A percentile compares a stretch with the other conserved stretches of the same genome.
phyloP scores from a whole-genome alignment of 2,113 vertebrate genomes.

The Kryptolebias marmoratus region DNA sequence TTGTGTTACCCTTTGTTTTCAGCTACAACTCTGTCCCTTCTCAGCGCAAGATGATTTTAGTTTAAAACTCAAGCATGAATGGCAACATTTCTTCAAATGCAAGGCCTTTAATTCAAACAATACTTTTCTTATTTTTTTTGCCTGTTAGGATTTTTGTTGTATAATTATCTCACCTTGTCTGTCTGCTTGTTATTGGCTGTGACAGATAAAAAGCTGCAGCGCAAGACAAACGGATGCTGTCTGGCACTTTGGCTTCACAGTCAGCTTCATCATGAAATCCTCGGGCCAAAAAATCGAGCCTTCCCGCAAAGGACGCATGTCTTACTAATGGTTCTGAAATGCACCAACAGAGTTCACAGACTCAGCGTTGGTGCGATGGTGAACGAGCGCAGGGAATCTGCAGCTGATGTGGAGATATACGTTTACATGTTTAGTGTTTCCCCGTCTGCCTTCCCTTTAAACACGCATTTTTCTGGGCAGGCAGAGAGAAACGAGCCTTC shows the following conservation, averaged over 20 bases:
- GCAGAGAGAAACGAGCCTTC: conserved; percentile 56
- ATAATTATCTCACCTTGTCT: conserved; percentile 7
- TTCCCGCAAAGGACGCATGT: conserved; percentile 32
- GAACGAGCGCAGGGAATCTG: conserved; percentile 5
- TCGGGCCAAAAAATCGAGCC: conserved; percentile 1
- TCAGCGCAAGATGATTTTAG: no score
- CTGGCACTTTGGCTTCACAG: conserved; percentile 34
- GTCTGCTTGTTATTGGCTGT: neutral
- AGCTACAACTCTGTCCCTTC: no score
- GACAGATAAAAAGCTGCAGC: conserved; percentile 17
- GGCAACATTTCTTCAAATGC: no score
- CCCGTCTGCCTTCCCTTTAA: conserved; percentile 18
- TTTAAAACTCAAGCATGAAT: no score
- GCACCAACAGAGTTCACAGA: conserved; percentile 17
- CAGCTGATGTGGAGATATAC: conserved; percentile 20
- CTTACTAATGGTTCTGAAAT: conserved; percentile 10
- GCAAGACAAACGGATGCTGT: conserved; percentile 33
- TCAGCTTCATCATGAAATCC: conserved; percentile 21
- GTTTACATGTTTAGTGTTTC: conserved; percentile 26
- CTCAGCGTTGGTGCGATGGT: neutral
- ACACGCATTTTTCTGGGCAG: conserved; percentile 45
- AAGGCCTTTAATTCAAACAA: no score
- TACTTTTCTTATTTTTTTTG: no score
- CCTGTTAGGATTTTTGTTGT: no score
- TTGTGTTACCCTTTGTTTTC: neutral